Conservation (phyloP, 2,113 vertebrate species). For the Zeus faber region DNA sequence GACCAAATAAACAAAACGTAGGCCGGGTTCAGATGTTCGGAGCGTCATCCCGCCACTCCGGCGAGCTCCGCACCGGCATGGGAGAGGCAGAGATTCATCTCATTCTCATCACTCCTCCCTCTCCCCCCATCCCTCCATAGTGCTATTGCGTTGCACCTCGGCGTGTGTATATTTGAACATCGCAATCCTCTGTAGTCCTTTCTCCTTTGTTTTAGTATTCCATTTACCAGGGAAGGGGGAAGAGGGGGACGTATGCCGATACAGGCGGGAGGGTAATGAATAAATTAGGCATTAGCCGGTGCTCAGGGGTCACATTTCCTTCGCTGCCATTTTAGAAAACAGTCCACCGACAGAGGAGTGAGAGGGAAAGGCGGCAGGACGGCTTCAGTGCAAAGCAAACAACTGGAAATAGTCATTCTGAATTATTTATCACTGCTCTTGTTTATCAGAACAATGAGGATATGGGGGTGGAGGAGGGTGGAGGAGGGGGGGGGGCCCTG, state of each 20-base stretch:
- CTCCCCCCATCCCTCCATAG: too few species aligned
- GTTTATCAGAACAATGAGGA: conserved; percentile 53
- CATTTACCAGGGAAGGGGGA: conserved; percentile 48
- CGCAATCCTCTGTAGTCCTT: too few species aligned
- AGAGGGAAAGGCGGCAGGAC: conserved; percentile 33
- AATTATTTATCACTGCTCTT: conserved; percentile 64
- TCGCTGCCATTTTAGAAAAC: conserved; percentile 58
- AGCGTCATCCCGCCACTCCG: too few species aligned
- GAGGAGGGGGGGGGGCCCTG: background rate
- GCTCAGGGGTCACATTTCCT: conserved; percentile 57
- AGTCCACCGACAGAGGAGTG: conserved; percentile 15
- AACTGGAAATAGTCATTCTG: conserved; percentile 57
- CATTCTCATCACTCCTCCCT: too few species aligned
- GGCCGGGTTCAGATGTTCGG: too few species aligned
- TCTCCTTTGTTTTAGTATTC: conserved; percentile 46
- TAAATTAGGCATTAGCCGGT: conserved; percentile 62
- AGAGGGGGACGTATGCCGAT: conserved; percentile 20
- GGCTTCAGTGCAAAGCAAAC: conserved; percentile 48
- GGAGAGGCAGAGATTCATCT: too few species aligned
- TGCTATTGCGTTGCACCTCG: too few species aligned
- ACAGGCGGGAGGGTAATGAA: conserved; percentile 46
- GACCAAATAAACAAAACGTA: too few species aligned
- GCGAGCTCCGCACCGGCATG: too few species aligned
- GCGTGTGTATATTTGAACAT: too few species aligned
- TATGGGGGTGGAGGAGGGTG: background rate